phyloP scores from a whole-genome alignment of 2,113 vertebrate species.

The Atherinomorus stipes region DNA sequence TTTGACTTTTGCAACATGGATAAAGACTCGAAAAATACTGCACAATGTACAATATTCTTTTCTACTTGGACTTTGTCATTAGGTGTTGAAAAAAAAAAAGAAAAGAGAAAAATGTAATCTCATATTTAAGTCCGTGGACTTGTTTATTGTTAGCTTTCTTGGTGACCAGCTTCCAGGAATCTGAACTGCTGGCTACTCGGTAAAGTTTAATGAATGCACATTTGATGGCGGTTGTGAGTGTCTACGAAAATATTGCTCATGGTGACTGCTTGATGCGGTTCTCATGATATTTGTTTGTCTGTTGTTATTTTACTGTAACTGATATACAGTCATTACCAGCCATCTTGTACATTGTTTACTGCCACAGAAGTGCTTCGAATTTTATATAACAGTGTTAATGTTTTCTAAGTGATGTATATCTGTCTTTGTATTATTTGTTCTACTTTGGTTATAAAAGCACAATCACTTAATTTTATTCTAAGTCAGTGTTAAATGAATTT shows the following conservation, averaged over 20 bases:
- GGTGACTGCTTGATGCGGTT: constrained; percentile 59
- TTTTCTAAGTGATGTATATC: constrained; percentile 84
- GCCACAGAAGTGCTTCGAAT: constrained; percentile 92
- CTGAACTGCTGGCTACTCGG: constrained; percentile 44
- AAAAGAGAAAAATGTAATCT: constrained; percentile 44
- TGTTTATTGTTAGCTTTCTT: constrained; percentile 63
- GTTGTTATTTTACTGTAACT: constrained; percentile 71
- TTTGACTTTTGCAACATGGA: constrained; percentile 73
- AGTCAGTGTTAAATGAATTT: constrained; percentile 91
- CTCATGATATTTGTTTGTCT: constrained; percentile 66
- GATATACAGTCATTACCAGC: constrained; percentile 78
- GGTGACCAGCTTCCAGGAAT: constrained; percentile 48
- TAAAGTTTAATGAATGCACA: constrained; percentile 69
- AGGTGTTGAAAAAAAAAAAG: constrained; percentile 59
- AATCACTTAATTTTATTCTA: constrained; percentile 98
- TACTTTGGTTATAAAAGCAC: constrained; percentile 98
- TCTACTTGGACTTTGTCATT: constrained; percentile 76
- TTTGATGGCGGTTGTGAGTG: constrained; percentile 65
- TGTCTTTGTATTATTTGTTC: constrained; percentile 80
- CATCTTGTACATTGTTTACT: constrained; percentile 90
- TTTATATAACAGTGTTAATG: constrained; percentile 96
- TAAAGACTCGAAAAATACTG: constrained; percentile 67
- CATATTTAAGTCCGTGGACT: constrained; percentile 64
- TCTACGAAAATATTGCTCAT: constrained; percentile 56
- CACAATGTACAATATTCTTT: constrained; percentile 79